These are phyloP conservation scores for Parthenolecanium corni DNA, from an alignment of 2,888 invertebrate species.

Conservation along the genomic window DNA sequence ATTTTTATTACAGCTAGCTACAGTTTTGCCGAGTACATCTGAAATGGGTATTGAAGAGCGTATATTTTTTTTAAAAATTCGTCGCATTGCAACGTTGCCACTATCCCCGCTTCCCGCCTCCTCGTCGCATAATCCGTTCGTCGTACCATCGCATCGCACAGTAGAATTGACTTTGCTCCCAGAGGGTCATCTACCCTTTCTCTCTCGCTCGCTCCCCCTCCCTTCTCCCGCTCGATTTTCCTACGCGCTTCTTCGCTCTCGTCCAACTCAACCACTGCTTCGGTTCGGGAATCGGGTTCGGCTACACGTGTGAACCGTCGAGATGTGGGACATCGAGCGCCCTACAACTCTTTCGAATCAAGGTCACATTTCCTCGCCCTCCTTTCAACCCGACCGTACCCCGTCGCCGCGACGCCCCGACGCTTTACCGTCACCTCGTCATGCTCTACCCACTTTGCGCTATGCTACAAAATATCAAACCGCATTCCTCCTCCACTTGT, in stretches of 20 bases:
- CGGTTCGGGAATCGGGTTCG: too few species aligned
- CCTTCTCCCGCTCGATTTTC: background rate
- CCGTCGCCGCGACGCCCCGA: too few species aligned
- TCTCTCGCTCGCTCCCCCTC: background rate
- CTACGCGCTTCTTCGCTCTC: background rate
- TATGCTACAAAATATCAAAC: constrained; percentile 27
- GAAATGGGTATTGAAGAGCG: too few species aligned
- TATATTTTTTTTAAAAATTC: too few species aligned
- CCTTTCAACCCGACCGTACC: background rate
- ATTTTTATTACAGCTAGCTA: too few species aligned
- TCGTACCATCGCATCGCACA: too few species aligned
- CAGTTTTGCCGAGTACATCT: too few species aligned
- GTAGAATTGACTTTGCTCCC: background rate
- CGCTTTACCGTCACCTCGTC: background rate
- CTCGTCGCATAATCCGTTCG: too few species aligned
- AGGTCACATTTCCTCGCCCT: constrained; percentile 25
- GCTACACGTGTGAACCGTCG: constrained; percentile 21
- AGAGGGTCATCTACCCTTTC: constrained; percentile 7
- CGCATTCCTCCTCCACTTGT: constrained; percentile 28
- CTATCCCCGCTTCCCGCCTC: too few species aligned
- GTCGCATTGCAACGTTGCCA: too few species aligned
- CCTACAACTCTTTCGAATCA: constrained; percentile 29
- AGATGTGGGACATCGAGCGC: constrained; percentile 28
- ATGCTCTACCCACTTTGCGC: constrained; percentile 24
- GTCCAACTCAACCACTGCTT: too few species aligned